Base-by-base conservation (phyloP, 2,113 vertebrate genomes). In the Silurus asotus region DNA sequence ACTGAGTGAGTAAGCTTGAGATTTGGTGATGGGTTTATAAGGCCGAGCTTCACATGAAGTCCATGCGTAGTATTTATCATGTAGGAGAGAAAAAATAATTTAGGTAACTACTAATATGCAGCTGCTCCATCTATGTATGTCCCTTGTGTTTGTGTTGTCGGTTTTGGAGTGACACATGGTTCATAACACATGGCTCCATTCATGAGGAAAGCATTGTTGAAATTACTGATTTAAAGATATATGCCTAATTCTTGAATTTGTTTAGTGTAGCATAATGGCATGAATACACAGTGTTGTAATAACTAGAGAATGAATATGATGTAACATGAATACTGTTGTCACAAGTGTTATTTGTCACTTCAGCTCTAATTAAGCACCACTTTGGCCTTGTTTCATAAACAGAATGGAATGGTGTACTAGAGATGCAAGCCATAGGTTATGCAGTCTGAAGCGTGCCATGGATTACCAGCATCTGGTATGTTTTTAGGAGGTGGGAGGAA, bases 51-150 rank as follows among this genome's bases (percentile, higher is more conserved):
- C 65, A 53, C 70, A 76, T 64, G 37, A 87, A 72, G 69, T 72
- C 83, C 56, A 86, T 77, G 86, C 10, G 87, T 88, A 89, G 88
- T 88, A 91, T 93, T 91, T 92, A 90, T 87, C 88, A 48, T 70
- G 84, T 53, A 13, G 49, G 58, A 82, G 81, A 81, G 84, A 82
- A 84, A 37, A 37, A 69, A 55, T 45, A 82, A 67, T 37, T 77
- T 84, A 3, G 69, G 75, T 9, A 56, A 48, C 78, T 78, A 48
- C 77, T 53, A 70, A 77, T 51, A 74, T 58, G 19, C 58, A 59
- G 2, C n/a, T 67, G 19, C 55, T 61, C 59, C 17, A 70, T 17
- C 65, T 67, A 25, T 59, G 37, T n/a, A 25, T 65, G 48, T 56
- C 28, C 3, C 37, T 48, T 83, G 81, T 80, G 75, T 72, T 86